Evolutionary conservation across 2,888 invertebrate genomes (phyloP).

Genomic region (Amitus sp.): DNA sequence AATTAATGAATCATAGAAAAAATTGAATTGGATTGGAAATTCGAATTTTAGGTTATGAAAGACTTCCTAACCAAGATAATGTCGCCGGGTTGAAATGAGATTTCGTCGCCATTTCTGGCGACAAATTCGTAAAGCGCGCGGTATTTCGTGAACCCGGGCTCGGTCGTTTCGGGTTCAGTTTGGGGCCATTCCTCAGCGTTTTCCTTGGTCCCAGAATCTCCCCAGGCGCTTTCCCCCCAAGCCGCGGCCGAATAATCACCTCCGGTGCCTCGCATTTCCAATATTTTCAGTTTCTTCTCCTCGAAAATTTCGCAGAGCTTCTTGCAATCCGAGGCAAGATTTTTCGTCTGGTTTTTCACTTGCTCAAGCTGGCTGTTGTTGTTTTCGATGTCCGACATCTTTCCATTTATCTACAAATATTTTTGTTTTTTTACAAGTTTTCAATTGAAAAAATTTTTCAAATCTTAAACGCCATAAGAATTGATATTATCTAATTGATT

Average conservation of each 20-base stretch:
- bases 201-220: conserved; percentile 57
- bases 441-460: no score
- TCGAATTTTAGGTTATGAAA: no score
- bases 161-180: conserved; percentile 57
- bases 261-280: conserved; percentile 69
- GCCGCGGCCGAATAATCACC: conserved; percentile 67
- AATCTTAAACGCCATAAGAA: no score
- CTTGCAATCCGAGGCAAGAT: conserved; percentile 76
- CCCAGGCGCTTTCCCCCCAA: conserved; percentile 75
- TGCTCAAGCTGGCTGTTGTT: conserved; percentile 83
- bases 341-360: conserved; percentile 74
- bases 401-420: conserved; percentile 73
- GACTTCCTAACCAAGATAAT: conserved; percentile 81
- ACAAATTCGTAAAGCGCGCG: conserved; percentile 94
- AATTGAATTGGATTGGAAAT: no score
- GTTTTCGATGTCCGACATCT: conserved; percentile 82
- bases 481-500: no score
- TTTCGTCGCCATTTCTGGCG: conserved; percentile 91
- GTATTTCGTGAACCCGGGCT: conserved; percentile 74
- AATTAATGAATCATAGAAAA: no score
- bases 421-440: neutral
- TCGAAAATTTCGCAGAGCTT: conserved; percentile 76
- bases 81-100: conserved; percentile 94
- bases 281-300: conserved; percentile 69
- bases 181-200: conserved; percentile 66